Base-by-base conservation (phyloP, 2,797 vertebrate species). In the Alectoris magna region DNA sequence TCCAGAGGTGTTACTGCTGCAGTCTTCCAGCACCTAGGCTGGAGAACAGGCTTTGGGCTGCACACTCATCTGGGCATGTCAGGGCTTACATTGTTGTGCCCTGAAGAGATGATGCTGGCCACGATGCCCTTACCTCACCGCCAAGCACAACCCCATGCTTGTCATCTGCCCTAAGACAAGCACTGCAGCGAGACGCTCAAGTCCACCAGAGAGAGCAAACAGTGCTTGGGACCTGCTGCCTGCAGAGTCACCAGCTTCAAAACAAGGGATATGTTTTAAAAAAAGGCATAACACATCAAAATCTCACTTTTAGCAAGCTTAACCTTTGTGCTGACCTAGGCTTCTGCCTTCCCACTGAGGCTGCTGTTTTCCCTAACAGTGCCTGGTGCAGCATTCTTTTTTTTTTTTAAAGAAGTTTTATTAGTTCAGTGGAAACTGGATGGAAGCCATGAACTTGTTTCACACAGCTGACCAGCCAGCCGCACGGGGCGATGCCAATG, bases 371-470 rank as follows among this genome's bases (percentile, higher is more conserved):
- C 44, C 69, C 70, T 76, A 84, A 44, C 84, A 95, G 70, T 11
- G 31, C 73, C 96, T 96, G 76, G 80, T 96, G 83, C 53, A 70
- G 90, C 51, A 62, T 81, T 66, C 58, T n/a, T 22, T 68, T 78
- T 81, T 82, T 78, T 82, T 95, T 73, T 39, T 53, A 79, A 70
- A 62, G 53, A 87, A 73, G 76, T 75, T 89, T 74, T 91, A 92
- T 90, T 93, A 94, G 79, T 96, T 95, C 94, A 96, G 72, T 94
- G 79, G 89, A 95, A 96, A 96, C 81, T 97, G 95, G 95, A 84
- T 90, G 93, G 77, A 90, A 94, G 84, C 91, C 95, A 91, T 9
- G 14, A 97, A 94, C 74, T 93, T 90, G 79, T 92, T 95, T 94
- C 95, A 94, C 73, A 41, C 90, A 92, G 90, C 92, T 92, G 71